phyloP scores from a whole-genome alignment of 2,797 vertebrate genomes.

The Ispidina picta region DNA sequence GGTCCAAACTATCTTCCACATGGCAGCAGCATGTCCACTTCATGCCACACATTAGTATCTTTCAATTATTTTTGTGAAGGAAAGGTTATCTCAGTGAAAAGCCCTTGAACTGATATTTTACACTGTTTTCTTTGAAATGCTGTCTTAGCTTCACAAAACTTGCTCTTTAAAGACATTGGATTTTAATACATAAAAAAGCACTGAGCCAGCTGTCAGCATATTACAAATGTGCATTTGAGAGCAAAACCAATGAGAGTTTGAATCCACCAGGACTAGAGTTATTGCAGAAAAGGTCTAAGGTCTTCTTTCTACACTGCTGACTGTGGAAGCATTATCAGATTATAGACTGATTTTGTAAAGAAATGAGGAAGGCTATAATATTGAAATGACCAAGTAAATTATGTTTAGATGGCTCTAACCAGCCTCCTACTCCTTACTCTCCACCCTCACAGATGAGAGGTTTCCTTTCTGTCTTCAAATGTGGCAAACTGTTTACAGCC shows the following conservation, averaged over 20 bases:
- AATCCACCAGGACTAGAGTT: conserved; percentile 45
- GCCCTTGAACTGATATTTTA: neutral
- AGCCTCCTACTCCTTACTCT: neutral
- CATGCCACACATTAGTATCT: neutral
- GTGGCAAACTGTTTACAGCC: neutral
- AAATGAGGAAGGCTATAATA: neutral
- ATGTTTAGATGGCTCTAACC: neutral
- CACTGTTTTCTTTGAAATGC: neutral
- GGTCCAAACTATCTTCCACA: neutral
- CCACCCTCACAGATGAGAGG: neutral
- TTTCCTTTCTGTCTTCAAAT: neutral
- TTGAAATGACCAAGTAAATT: conserved; percentile 5
- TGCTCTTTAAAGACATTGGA: conserved; percentile 42
- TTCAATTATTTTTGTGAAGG: neutral
- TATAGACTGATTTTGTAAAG: conserved; percentile 1
- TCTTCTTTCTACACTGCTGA: conserved; percentile 22
- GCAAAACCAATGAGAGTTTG: conserved; percentile 50
- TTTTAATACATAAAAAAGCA: conserved; percentile 57
- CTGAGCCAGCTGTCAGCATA: conserved; percentile 55
- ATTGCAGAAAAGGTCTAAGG: conserved; percentile 54
- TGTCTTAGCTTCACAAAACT: conserved; percentile 2
- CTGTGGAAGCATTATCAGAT: conserved; percentile 6
- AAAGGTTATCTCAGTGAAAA: neutral
- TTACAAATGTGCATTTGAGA: conserved; percentile 60
- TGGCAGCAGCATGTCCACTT: neutral